Evolutionary conservation across 2,113 vertebrate genomes (phyloP), one percentile per base, ranked within the genome.

Genomic region (Pachyramphus minor): DNA sequence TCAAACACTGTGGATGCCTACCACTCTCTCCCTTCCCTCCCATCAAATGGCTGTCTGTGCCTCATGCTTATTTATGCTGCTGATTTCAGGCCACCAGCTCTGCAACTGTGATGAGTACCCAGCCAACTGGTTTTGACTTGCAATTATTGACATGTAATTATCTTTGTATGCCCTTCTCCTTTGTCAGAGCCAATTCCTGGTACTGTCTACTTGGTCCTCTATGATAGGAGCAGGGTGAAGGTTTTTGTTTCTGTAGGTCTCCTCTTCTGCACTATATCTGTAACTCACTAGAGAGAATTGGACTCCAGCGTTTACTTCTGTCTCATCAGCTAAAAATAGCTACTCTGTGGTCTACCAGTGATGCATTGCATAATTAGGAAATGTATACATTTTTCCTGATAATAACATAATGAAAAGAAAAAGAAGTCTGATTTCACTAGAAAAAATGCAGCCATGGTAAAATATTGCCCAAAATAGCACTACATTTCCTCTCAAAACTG

Each of bases 171-270:
- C 9, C 58, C n/a, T 80, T 66, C 41, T 58, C 9, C n/a, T 62
- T 49, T 74, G 5, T 42, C 49, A 50, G 39, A 91, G 5, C 8
- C 27, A 33, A 50, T 25, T 39, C 22, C 42, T 60, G 9, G 6
- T 50, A 39, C 31, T 55, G 3, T 39, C 13, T 53, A 15, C 2
- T 37, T 42, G 8, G 41, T 66, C 10, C 7, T 86, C n/a, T 24
- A n/a, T 31, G 21, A 30, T 2, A 76, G 0, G 1, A 88, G 6
- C 8, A 47, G 6, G 6, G 4, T 44, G 68, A 39, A 47, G 14
- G 24, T 58, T 1, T 44, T 64, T 88, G 30, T 67, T 82, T 86
- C 31, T 58, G 16, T 47, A 56, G 44, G 24, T 17, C 7, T 1
- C 22, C 9, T 49, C 28, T 62, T 33, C 13, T 80, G 31, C 3